A percentile compares a stretch with the other conserved stretches of the same genome.
Evolutionary conservation across 2,797 vertebrate genomes (phyloP).

Genomic region (Acanthurus lineatus): DNA sequence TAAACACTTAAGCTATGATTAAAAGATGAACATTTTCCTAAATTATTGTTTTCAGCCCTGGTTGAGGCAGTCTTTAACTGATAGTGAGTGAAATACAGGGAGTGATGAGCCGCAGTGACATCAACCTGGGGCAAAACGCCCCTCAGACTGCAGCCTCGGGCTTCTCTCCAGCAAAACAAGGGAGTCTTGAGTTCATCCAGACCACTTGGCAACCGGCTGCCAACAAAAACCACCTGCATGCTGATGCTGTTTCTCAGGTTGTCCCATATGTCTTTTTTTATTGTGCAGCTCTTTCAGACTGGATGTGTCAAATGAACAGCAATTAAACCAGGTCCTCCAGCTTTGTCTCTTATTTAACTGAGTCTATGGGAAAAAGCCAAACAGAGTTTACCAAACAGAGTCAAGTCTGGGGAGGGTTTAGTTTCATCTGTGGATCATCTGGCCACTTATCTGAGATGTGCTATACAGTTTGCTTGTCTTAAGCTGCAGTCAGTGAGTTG

Average conservation of each 20-base stretch:
- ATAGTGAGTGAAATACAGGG: conserved; percentile 17
- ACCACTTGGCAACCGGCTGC: conserved; percentile 35
- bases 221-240: conserved; percentile 42
- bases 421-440: background rate
- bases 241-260: background rate
- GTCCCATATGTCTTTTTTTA: background rate
- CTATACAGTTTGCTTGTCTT: background rate
- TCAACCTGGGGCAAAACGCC: conserved; percentile 54
- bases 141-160: conserved; percentile 42
- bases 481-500: background rate
- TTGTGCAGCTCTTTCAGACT: background rate
- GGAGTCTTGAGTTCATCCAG: conserved; percentile 54
- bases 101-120: conserved; percentile 43
- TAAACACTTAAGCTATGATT: background rate
- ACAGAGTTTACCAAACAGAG: background rate
- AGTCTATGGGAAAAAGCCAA: background rate
- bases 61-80: background rate
- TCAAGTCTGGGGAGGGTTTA: background rate
- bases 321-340: background rate
- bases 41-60: background rate
- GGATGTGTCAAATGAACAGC: background rate
- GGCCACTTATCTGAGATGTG: background rate
- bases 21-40: background rate
- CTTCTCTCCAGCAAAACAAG: conserved; percentile 11
- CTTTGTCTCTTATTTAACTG: background rate